Evolutionary conservation across 2,888 invertebrate species (phyloP), one percentile per base, ranked within the genome.

Genomic region (Drosophila birchii): DNA sequence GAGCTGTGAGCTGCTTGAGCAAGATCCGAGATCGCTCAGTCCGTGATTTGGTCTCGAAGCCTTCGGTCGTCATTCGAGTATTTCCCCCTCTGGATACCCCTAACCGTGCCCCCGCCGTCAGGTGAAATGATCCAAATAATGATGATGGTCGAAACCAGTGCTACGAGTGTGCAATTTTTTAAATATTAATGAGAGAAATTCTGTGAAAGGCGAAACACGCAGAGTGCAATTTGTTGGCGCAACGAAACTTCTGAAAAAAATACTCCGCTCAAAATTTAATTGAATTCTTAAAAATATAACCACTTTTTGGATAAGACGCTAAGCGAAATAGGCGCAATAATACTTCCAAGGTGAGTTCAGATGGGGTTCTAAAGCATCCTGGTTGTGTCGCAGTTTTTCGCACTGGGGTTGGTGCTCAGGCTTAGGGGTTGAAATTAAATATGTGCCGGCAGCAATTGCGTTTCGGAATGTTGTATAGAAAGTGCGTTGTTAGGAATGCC

Each of bases 1-100:
- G 12, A 43, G 43, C 5, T 18, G 43, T 12, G 12, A 43, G 43
- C 12, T 12, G 43, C 20, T 20, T 18, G 47, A n/a, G 47, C 47
- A 34, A 49, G 58, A 18, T n/a, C 39, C 23, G n/a, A 23, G 59
- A 34, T 60, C 47, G 12, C 38, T 69, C 67, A 88, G 88, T 84
- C 84, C 86, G 88, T 57, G 81, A 75, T 79, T 62, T 83, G 88
- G 88, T 86, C 79, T 80, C 84, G 74, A 69, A 72, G 75, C 61
- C 63, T 88, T 60, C 80, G 84, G 83, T 88, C 72, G 77, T 36
- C 58, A 54, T 45, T 23, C 59, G 41, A 20, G 39, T 20, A 11
- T 26, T 12, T n/a, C n/a, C 20, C 41, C 61, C 9, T 18, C 34
- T 12, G 14, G 18, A 18, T 34, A 43, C 26, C 45, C 23, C 45